Evolutionary conservation across 2,113 vertebrate genomes (phyloP), one percentile per base, ranked within the genome.

Genomic region (Tor tambroides): DNA sequence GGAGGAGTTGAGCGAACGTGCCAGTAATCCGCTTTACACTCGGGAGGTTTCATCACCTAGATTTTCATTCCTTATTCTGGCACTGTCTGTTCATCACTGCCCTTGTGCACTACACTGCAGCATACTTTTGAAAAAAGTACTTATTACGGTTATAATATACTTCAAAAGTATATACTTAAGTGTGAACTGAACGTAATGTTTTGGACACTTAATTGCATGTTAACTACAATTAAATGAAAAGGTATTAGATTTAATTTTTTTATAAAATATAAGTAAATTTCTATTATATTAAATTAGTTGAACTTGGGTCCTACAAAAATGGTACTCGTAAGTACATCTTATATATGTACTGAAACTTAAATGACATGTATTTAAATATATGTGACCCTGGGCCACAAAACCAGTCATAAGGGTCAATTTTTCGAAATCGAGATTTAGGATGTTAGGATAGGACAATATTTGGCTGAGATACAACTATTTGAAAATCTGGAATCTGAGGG

Each of bases 1-100:
- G 75, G 35, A 43, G 46, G 61, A 43, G 86, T 83, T 41, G n/a
- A 61, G 38, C 49, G 81, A 59, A 83, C 28, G 15, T 80, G 82
- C 28, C 21, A 35, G 2, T 78, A 78, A 86, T 86, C 79, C 72
- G 28, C 56, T 85, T 85, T 43, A 51, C 19, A 38, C 35, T 72
- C 2, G 30, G 46, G 30, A 54, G 30, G 23, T 26, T 83, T 32
- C 61, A 56, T 85, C 56, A 26, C 71, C 14, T 65, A 61, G 49
- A 30, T n/a, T 54, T 46, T 46, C 80, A 15, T n/a, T 59, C 7
- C 63, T 74, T 74, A n/a, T 2, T 83, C 38, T 15, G 63, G 21
- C 23, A 46, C 15, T 30, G 49, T 69, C 15, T 30, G 49, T 69
- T 46, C 15, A 41, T 28, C 43, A 35, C 19, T 38, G 23, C 1